These are phyloP conservation scores for Lordiphosa andalusiaca DNA, from an alignment of 2,888 invertebrate genomes.

Conservation along the genomic window DNA sequence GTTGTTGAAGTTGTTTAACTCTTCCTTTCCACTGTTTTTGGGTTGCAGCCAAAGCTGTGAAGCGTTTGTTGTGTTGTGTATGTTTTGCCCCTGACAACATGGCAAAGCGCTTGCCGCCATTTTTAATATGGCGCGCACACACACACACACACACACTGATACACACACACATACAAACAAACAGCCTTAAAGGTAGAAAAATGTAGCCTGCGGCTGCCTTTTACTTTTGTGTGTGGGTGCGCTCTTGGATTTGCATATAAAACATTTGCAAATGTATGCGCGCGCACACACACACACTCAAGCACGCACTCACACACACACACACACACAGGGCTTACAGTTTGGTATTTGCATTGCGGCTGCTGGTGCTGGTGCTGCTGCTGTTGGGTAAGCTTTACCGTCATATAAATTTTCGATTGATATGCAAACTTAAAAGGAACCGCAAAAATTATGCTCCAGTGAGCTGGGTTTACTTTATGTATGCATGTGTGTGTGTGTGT, in stretches of 20 bases:
- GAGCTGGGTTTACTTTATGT: constrained; percentile 45
- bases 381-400: constrained; percentile 53
- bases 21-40: neutral
- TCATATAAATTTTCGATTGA: constrained; percentile 77
- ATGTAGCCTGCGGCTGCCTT: constrained; percentile 39
- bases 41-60: too few relatives aligned
- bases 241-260: constrained; percentile 65
- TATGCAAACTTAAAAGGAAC: constrained; percentile 79
- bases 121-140: constrained; percentile 69
- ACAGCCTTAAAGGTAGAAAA: constrained; percentile 48
- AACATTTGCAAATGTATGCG: constrained; percentile 67
- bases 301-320: constrained; percentile 16
- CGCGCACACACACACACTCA: constrained; percentile 43
- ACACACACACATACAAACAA: constrained; percentile 32
- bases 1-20: constrained; percentile 12
- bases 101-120: constrained; percentile 66
- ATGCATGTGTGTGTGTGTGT: constrained; percentile 1
- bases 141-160: constrained; percentile 31
- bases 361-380: neutral
- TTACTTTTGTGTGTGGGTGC: constrained; percentile 14
- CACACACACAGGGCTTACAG: constrained; percentile 22
- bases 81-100: constrained; percentile 31
- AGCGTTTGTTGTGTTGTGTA: constrained; percentile 48
- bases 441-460: constrained; percentile 78
- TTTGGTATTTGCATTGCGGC: constrained; percentile 56